Conservation (phyloP, 2,113 vertebrate genomes). For the Zosterops pallidus region DNA sequence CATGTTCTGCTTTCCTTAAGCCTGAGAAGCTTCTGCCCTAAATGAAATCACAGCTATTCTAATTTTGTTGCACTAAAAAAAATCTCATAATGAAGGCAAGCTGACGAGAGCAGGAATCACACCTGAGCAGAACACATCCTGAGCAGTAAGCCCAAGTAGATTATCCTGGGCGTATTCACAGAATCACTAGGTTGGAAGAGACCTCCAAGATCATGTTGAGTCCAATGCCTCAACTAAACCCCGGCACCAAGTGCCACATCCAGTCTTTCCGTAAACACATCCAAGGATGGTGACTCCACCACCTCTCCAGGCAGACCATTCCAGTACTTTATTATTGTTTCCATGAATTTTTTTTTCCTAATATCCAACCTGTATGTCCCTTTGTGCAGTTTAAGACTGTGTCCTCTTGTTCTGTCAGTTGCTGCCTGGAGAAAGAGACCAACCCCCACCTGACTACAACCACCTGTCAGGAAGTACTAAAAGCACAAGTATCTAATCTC, state of each 20-base stretch:
- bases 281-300: background rate
- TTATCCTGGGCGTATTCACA: background rate
- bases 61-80: background rate
- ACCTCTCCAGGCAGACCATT: background rate
- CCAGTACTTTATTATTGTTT: background rate
- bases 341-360: background rate
- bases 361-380: background rate
- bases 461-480: background rate
- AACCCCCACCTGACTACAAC: background rate
- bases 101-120: background rate
- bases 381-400: background rate
- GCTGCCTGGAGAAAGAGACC: background rate
- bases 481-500: background rate
- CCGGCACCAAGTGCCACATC: background rate
- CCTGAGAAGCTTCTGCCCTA: background rate
- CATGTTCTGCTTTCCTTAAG: accelerated
- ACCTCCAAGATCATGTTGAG: background rate
- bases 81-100: background rate
- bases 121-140: background rate
- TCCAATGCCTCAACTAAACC: background rate
- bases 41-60: background rate
- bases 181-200: background rate
- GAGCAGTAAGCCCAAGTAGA: background rate
- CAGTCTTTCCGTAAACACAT: background rate
- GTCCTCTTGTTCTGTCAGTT: background rate